Base-by-base conservation (phyloP, 2,888 invertebrate species). In the Sphaerophoria taeniata region DNA sequence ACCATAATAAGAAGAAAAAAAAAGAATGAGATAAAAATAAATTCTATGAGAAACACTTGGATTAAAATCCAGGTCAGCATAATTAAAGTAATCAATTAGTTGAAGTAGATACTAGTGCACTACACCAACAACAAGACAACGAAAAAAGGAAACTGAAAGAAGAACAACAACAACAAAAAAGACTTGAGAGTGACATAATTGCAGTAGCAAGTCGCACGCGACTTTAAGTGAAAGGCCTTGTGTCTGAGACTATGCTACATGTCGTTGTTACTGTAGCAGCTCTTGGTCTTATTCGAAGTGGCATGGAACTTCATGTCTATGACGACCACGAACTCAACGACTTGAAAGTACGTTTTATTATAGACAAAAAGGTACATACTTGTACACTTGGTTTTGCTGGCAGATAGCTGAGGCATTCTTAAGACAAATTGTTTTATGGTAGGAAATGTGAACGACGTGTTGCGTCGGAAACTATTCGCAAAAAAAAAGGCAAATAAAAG, bases 1-100 rank as follows among this genome's bases (percentile, higher is more conserved):
- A 87, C 76, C 7, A 87, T 74, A 76, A 49, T n/a, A 24, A 24
- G 2, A 24, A 24, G 24, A 24, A 24, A 24, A 24, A 2, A 24
- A 24, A 24, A 24, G 24, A 24, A 24, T 24, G 2, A 24, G 53
- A 55, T 14, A 69, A 61, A 63, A 24, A 83, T 47, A 51, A 70
- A 74, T 71, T 69, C 3, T 9, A 43, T 9, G 65, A 65, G 0
- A 70, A 69, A 61, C 47, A 71, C 47, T 61, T 72, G 39, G 53
- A 61, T 70, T 73, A 70, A 81, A 81, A 85, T 77, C 73, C 85
- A 85, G 85, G 85, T 85, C 85, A 85, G 53, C 72, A 73, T 85
- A 85, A 85, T 85, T 85, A 85, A 85, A 65, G 76, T 81, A 85
- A 85, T 85, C 85, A 85, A 85, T 85, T 85, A 85, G 73, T 65